These are phyloP conservation scores for Circaetus cinerascens DNA, from an alignment of 2,113 vertebrate genomes.

Conservation along the genomic window DNA sequence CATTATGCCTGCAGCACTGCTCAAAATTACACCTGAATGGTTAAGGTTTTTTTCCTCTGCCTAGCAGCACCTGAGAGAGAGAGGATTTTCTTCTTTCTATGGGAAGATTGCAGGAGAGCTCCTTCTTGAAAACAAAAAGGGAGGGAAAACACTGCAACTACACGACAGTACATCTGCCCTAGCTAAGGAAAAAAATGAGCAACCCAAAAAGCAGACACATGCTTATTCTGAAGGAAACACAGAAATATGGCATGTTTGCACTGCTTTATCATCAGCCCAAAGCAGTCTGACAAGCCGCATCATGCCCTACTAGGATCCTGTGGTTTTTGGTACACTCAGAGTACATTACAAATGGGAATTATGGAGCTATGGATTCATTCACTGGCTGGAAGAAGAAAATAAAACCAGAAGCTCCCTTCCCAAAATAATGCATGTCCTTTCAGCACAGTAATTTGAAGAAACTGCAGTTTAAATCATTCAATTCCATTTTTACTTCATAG, in stretches of 20 bases:
- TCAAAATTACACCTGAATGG: neutral
- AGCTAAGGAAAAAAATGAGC: neutral
- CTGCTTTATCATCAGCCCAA: neutral
- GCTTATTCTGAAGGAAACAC: neutral
- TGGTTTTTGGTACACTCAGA: neutral
- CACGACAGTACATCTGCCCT: neutral
- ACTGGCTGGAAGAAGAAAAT: neutral
- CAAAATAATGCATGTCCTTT: neutral
- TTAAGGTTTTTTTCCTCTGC: neutral
- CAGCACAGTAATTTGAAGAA: neutral
- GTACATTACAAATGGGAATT: neutral
- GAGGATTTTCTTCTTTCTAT: neutral
- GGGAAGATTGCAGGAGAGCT: neutral
- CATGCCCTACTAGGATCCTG: neutral
- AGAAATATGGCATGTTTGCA: neutral
- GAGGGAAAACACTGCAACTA: neutral
- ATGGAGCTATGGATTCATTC: neutral
- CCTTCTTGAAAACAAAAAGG: neutral
- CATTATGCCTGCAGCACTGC: neutral
- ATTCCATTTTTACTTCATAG: neutral
- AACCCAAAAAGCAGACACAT: neutral
- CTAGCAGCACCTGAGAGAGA: neutral
- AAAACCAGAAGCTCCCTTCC: neutral
- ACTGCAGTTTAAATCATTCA: neutral
- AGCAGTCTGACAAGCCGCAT: neutral